Conservation (phyloP, 2,888 invertebrate species). For the Mechanitis messenoides region DNA sequence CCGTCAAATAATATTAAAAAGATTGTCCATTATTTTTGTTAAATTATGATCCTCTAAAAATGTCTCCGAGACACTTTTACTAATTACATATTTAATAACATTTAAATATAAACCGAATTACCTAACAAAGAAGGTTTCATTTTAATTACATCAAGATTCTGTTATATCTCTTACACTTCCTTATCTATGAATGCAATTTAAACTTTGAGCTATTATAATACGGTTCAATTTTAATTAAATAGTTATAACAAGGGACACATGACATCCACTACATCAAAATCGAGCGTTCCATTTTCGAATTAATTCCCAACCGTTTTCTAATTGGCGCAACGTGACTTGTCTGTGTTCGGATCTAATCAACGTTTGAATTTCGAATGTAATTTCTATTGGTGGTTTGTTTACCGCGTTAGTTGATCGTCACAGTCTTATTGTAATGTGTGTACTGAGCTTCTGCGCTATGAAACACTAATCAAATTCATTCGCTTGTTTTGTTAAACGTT, state of each 20-base stretch:
- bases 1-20: conserved; percentile 20
- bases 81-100: conserved; percentile 39
- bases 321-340: conserved; percentile 73
- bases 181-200: conserved; percentile 30
- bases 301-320: conserved; percentile 71
- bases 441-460: too few species aligned
- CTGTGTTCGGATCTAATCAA: conserved; percentile 58
- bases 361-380: conserved; percentile 65
- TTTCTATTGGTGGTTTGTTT: conserved; percentile 29
- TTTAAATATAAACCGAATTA: conserved; percentile 21
- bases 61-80: conserved; percentile 40
- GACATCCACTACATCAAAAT: conserved; percentile 74
- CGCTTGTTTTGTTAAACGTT: too few species aligned
- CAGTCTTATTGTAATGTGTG: too few species aligned
- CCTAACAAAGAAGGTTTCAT: conserved; percentile 24
- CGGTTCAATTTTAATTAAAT: conserved; percentile 19
- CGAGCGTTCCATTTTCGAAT: conserved; percentile 74
- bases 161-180: conserved; percentile 32
- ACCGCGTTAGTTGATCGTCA: too few species aligned
- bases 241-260: conserved; percentile 36
- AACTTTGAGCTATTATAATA: conserved; percentile 17
- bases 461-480: too few species aligned
- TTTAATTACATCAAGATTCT: conserved; percentile 32
- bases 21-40: conserved; percentile 21
- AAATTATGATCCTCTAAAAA: conserved; percentile 33